Percentiles rank a stretch among this genome's conserved stretches.
Evolutionary conservation across 1,140 invertebrate genomes (phyloP).

Genomic region (Macrobrachium rosenbergii): DNA sequence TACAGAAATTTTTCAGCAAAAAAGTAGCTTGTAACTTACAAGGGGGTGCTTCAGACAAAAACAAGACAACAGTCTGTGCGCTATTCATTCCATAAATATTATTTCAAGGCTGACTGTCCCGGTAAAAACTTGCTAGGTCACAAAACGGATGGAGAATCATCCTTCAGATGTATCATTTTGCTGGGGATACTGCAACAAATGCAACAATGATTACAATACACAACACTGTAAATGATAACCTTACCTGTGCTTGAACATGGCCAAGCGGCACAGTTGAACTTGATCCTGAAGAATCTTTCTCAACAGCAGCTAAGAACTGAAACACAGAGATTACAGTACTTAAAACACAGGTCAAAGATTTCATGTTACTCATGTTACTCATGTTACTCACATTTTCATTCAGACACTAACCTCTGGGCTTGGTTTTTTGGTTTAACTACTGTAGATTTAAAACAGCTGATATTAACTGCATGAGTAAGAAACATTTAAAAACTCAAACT

Average conservation of each 20-base stretch:
- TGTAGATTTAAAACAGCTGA: no score
- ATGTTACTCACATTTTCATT: no score
- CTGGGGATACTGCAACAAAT: no score
- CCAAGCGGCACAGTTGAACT: conserved; percentile 10
- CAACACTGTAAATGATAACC: neutral
- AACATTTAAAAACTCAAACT: neutral
- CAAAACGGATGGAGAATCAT: no score
- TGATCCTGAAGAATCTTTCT: no score
- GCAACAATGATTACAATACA: no score
- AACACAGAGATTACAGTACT: neutral
- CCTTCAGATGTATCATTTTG: no score
- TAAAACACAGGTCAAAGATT: neutral
- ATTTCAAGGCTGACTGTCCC: neutral
- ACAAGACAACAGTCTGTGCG: no score
- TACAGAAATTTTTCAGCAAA: no score
- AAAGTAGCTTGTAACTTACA: no score
- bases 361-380: neutral
- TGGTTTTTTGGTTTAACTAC: neutral
- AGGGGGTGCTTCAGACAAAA: no score
- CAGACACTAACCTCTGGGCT: no score
- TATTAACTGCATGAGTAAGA: neutral
- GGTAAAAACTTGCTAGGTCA: neutral
- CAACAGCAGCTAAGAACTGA: conserved; percentile 37
- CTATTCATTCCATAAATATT: neutral
- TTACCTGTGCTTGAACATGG: conserved; percentile 55